These are phyloP conservation scores for Forbesichthys papilliferus DNA, from an alignment of 2,113 vertebrate species.

Conservation along the genomic window DNA sequence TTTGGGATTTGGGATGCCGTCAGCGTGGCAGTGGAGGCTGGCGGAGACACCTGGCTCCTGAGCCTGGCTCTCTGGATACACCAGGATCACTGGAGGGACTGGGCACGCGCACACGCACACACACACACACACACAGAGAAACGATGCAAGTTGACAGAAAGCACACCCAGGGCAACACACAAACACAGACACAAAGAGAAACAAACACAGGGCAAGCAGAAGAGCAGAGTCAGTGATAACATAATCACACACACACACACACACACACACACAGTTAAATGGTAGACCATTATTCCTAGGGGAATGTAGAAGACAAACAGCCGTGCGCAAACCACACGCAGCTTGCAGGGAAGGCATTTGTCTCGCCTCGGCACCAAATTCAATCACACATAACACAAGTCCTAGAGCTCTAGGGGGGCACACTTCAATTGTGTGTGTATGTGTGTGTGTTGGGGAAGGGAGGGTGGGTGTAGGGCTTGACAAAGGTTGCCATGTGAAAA, in stretches of 20 bases:
- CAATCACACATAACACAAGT: conserved; percentile 62
- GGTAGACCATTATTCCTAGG: conserved; percentile 47
- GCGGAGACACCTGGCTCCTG: conserved; percentile 91
- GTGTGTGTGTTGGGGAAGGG: neutral
- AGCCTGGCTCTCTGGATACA: conserved; percentile 93
- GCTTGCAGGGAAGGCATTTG: conserved; percentile 45
- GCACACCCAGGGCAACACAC: conserved; percentile 3
- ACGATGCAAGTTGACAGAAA: neutral
- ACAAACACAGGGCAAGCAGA: conserved; percentile 3
- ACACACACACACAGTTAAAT: conserved; percentile 31
- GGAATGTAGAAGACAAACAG: conserved; percentile 35
- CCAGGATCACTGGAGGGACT: conserved; percentile 96
- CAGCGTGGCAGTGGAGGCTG: conserved; percentile 89
- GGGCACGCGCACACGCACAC: conserved; percentile 31
- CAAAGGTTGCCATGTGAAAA: neutral
- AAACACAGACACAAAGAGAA: conserved; percentile 10
- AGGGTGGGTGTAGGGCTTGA: neutral
- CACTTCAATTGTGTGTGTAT: conserved; percentile 20
- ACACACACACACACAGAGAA: conserved; percentile 37
- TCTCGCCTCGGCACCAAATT: conserved; percentile 57
- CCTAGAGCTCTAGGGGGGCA: conserved; percentile 48
- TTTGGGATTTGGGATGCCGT: conserved; percentile 91
- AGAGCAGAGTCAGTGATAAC: conserved; percentile 39
- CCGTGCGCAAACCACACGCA: conserved; percentile 29
- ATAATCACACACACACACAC: conserved; percentile 45